These are phyloP conservation scores for Globia sparganii DNA, from an alignment of 2,888 invertebrate genomes.

Conservation along the genomic window DNA sequence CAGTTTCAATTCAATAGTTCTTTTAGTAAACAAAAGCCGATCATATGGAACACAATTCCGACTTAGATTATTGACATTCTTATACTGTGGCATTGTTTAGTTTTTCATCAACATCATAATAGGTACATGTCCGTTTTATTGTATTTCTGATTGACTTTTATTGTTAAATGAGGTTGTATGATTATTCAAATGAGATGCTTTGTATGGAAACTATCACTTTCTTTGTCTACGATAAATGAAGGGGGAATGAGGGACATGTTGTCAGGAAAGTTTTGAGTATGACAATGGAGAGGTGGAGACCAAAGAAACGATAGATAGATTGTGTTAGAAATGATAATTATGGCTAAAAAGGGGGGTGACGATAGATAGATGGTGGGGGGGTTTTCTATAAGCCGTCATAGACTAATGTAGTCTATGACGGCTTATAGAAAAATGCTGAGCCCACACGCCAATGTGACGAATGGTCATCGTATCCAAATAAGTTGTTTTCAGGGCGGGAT, in stretches of 20 bases:
- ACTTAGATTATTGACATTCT: constrained; percentile 24
- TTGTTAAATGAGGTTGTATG: constrained; percentile 34
- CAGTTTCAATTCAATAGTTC: constrained; percentile 9
- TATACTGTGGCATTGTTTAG: constrained; percentile 15
- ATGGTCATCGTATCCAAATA: too few relatives aligned
- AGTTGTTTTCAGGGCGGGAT: too few relatives aligned
- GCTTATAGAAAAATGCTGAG: too few relatives aligned
- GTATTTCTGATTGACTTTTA: constrained; percentile 43
- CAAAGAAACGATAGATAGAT: background rate
- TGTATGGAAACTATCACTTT: constrained; percentile 27
- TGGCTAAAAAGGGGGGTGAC: too few relatives aligned
- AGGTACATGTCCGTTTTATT: constrained; percentile 21
- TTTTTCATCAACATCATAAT: constrained; percentile 33
- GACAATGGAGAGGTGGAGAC: background rate
- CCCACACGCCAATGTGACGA: too few relatives aligned
- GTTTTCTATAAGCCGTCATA: too few relatives aligned
- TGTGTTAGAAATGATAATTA: background rate
- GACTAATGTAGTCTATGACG: too few relatives aligned
- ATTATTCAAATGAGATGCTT: constrained; percentile 35
- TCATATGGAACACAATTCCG: constrained; percentile 14
- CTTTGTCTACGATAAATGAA: background rate
- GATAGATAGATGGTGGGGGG: too few relatives aligned
- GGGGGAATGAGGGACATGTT: background rate
- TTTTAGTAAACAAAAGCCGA: constrained; percentile 21
- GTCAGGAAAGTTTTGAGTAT: background rate